Evolutionary conservation across 2,888 invertebrate species (phyloP).

Genomic region (Endomychus coccineus): DNA sequence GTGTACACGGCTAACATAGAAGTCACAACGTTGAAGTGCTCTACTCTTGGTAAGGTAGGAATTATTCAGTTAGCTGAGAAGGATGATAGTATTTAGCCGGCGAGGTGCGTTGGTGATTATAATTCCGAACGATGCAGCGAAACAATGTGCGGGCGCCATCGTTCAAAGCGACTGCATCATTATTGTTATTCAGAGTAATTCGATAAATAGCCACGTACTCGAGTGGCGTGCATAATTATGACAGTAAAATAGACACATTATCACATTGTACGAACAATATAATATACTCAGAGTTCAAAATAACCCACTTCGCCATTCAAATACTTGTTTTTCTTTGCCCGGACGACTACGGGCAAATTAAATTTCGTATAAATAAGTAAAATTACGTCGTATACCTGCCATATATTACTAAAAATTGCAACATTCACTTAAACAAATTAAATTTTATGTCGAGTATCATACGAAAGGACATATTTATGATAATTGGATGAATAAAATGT

Average conservation of each 20-base stretch:
- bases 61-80: slow-evolving; percentile 14
- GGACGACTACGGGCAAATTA: slow-evolving; percentile 14
- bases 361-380: slow-evolving; percentile 13
- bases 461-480: slow-evolving; percentile 42
- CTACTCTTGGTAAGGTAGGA: slow-evolving; percentile 4
- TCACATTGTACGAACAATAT: slow-evolving; percentile 12
- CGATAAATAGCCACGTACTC: slow-evolving; percentile 22
- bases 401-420: slow-evolving; percentile 30
- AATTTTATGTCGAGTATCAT: slow-evolving; percentile 38
- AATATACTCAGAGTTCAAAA: background rate
- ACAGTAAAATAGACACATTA: slow-evolving; percentile 20
- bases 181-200: slow-evolving; percentile 21
- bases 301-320: slow-evolving; percentile 1
- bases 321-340: background rate
- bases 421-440: slow-evolving; percentile 39
- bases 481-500: slow-evolving; percentile 44
- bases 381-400: slow-evolving; percentile 10
- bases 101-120: slow-evolving; percentile 11
- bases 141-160: slow-evolving; percentile 18
- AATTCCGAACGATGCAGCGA: slow-evolving; percentile 8
- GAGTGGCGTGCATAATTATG: slow-evolving; percentile 20
- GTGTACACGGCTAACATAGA: no score
- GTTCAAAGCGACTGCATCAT: slow-evolving; percentile 17
- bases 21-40: no score
- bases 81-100: slow-evolving; percentile 12